Evolutionary conservation across 2,113 vertebrate species (phyloP).

Genomic region (Hydropotes inermis): DNA sequence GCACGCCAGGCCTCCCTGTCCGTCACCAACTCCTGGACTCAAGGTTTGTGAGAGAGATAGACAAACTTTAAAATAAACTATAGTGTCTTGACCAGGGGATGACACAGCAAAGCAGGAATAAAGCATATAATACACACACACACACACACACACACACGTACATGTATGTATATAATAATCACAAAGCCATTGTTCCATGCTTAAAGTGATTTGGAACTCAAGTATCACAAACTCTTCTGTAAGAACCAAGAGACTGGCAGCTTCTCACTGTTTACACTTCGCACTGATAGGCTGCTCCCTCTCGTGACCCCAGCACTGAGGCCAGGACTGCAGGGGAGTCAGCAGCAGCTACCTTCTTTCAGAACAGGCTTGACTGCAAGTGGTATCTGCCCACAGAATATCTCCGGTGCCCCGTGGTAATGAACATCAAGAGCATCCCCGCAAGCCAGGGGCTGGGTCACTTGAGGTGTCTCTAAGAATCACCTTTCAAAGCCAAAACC

Average conservation of each 20-base stretch:
- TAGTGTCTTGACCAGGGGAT: background rate
- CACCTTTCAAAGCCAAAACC: constrained; percentile 76
- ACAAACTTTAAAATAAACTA: background rate
- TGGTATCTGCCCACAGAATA: background rate
- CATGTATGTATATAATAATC: background rate
- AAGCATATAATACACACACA: background rate
- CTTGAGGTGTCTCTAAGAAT: constrained; percentile 71
- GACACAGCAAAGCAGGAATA: constrained; percentile 22
- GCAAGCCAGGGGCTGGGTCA: constrained; percentile 60
- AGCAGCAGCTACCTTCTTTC: background rate
- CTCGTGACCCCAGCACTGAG: background rate
- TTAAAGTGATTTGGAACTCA: background rate
- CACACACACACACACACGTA: background rate
- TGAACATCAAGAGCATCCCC: background rate
- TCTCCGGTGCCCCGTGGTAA: constrained; percentile 17
- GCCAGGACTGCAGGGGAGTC: background rate
- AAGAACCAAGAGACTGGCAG: background rate
- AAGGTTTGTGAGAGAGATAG: background rate
- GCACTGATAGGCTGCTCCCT: background rate
- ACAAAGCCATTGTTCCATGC: background rate
- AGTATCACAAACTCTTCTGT: background rate
- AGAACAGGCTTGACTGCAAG: background rate
- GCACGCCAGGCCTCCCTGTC: background rate
- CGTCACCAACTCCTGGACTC: background rate
- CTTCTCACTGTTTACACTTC: background rate